A percentile compares a stretch with the other conserved stretches of the same genome.
phyloP scores from a whole-genome alignment of 2,888 invertebrate species.

The Ochropacha duplaris region DNA sequence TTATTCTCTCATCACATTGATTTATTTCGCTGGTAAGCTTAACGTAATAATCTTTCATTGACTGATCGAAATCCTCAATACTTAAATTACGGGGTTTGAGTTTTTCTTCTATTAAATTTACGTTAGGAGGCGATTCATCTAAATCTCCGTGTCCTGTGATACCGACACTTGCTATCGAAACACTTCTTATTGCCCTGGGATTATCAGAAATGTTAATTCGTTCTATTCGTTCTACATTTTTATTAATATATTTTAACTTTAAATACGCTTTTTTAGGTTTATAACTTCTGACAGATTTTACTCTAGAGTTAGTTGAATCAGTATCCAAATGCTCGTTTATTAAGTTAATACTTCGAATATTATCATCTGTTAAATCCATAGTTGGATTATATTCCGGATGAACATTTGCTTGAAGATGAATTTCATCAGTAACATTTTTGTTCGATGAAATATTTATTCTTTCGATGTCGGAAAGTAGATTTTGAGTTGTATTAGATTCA shows the following conservation, averaged over 20 bases:
- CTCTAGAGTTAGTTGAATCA: neutral
- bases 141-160: constrained; percentile 61
- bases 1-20: constrained; percentile 8
- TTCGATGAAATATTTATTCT: constrained; percentile 30
- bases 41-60: constrained; percentile 47
- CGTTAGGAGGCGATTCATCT: constrained; percentile 53
- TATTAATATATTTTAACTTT: neutral
- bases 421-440: constrained; percentile 32
- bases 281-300: neutral
- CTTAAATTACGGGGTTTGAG: constrained; percentile 49
- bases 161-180: constrained; percentile 53
- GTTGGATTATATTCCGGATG: neutral
- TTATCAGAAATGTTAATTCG: neutral
- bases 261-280: neutral
- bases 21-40: constrained; percentile 43
- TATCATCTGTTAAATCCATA: neutral
- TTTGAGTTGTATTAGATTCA: constrained; percentile 52
- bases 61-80: constrained; percentile 41
- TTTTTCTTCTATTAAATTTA: constrained; percentile 33
- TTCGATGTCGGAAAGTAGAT: constrained; percentile 49
- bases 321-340: neutral
- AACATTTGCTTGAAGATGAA: constrained; percentile 9
- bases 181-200: constrained; percentile 6
- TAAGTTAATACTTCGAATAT: neutral
- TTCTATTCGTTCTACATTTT: neutral